These are phyloP conservation scores for Maniola jurtina DNA, from an alignment of 1,140 invertebrate genomes.

Conservation along the genomic window DNA sequence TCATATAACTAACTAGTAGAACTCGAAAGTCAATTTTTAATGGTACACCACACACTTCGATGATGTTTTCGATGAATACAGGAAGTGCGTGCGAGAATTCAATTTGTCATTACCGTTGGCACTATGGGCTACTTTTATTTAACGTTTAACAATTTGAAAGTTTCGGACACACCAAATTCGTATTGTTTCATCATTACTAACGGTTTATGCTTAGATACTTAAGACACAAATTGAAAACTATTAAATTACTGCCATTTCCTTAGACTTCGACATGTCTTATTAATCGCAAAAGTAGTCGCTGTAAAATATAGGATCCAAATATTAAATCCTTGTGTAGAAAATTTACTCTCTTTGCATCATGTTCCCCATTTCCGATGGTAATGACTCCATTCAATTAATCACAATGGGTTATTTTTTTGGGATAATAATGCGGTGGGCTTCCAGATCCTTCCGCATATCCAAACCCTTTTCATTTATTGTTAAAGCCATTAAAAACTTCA, in stretches of 20 bases:
- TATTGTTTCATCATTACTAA: slow-evolving; percentile 25
- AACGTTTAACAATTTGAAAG: slow-evolving; percentile 34
- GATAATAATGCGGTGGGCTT: too few relatives aligned
- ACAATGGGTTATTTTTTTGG: too few relatives aligned
- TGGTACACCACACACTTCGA: slow-evolving; percentile 5
- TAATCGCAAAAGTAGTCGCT: too few relatives aligned
- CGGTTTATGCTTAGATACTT: slow-evolving; percentile 3
- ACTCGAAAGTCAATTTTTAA: slow-evolving; percentile 4
- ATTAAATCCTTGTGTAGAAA: too few relatives aligned
- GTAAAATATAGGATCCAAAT: too few relatives aligned
- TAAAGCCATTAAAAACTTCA: too few relatives aligned
- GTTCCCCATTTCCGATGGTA: too few relatives aligned
- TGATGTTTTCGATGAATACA: slow-evolving; percentile 36
- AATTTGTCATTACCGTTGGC: slow-evolving; percentile 38
- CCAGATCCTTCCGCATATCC: too few relatives aligned
- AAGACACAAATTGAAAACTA: neutral
- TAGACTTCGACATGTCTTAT: too few relatives aligned
- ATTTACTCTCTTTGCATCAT: too few relatives aligned
- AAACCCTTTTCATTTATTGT: too few relatives aligned
- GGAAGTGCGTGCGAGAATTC: slow-evolving; percentile 70
- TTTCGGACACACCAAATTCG: slow-evolving; percentile 32
- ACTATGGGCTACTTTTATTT: slow-evolving; percentile 27
- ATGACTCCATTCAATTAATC: too few relatives aligned
- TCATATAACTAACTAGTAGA: neutral
- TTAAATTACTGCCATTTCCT: neutral